Base-by-base conservation (phyloP, 2,797 vertebrate genomes). In the Anguilla megastoma region DNA sequence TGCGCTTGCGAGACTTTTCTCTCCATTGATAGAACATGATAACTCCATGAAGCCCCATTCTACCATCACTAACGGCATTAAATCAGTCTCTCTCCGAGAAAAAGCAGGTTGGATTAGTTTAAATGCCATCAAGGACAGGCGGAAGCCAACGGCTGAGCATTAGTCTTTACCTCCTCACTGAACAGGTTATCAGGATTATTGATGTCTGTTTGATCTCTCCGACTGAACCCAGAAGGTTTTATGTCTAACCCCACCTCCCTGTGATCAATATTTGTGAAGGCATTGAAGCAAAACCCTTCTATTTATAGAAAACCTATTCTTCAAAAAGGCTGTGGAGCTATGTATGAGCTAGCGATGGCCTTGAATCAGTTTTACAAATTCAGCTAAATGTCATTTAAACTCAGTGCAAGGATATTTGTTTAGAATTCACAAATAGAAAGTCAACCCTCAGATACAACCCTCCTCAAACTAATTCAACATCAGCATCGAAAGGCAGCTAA, bases 201-300 rank as follows among this genome's bases (percentile, higher is more conserved):
- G 85, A 69, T 56, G 48, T 48, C 36, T 41, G 74, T 87, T 87
- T 87, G 58, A 87, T 71, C 45, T 52, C 86, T 66, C 16, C 30
- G 16, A 50, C 10, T 27, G 41, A 66, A 33, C 27, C 10, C n/a
- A 50, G 9, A 33, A 33, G 52, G 8, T 56, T 63, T 87, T 79
- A 48, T 56, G 60, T 87, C 74, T 30, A 24, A 27, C 54, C 76
- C 36, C 41, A 54, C 45, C 76, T 80, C 71, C 36, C 79, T 33
- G 14, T 3, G 56, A 76, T 21, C 58, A 88, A 88, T 88, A 27
- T 18, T 50, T 84, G 60, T 54, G 27, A 60, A 84, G 45, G 27
- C 60, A 88, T 88, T 88, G 56, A 85, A 16, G 33, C 85, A 24
- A 88, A 85, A 54, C 60, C 48, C 14, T 30, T 2, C 58, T 33